Evolutionary conservation across 2,797 vertebrate species (phyloP), one percentile per base, ranked within the genome.

Genomic region (Enteromius argenteus): DNA sequence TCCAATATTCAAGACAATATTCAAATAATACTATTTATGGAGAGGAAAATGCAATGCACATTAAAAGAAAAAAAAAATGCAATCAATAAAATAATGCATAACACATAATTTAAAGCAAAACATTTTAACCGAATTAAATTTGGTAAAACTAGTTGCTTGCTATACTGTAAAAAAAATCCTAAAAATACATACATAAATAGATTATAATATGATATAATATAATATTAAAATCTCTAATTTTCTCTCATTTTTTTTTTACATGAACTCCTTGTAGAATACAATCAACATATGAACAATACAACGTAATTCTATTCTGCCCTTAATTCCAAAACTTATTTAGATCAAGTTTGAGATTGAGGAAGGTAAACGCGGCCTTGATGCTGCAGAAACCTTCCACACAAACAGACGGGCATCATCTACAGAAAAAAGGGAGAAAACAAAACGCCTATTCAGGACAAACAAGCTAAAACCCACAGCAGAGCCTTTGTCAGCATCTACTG

Each of bases 371-470:
- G 5, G 56, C 23, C 56, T 30, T 62, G 23, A 60, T 32, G 56
- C 80, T 60, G 27, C 53, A 72, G 27, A 73, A 81, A 73, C 35
- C 39, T 30, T 75, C 60, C 71, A 21, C 58, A 49, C 21, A 82
- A 82, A 67, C 71, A 83, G 75, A 53, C 1, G 19, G 37, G 13
- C 35, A 49, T 53, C 49, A 56, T 53, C 44, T 53, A 53, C 42
- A 30, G 62, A 46, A 84, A 78, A 78, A 17, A n/a, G 21, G 32
- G 17, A 32, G 17, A 68, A 60, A 78, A 84, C 42, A 84, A 84
- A 84, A 84, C 51, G 37, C 74, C 64, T 60, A 71, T 84, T 78
- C 51, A 84, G 35, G 66, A 77, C 62, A 42, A 77, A 83, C 51
- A 83, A 83, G 64, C 62, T 15, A 44, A 75, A 76, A 56, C 51